A percentile compares a stretch with the other conserved stretches of the same genome.
Evolutionary conservation across 2,888 invertebrate species (phyloP).

Genomic region (Coenonympha arcania): DNA sequence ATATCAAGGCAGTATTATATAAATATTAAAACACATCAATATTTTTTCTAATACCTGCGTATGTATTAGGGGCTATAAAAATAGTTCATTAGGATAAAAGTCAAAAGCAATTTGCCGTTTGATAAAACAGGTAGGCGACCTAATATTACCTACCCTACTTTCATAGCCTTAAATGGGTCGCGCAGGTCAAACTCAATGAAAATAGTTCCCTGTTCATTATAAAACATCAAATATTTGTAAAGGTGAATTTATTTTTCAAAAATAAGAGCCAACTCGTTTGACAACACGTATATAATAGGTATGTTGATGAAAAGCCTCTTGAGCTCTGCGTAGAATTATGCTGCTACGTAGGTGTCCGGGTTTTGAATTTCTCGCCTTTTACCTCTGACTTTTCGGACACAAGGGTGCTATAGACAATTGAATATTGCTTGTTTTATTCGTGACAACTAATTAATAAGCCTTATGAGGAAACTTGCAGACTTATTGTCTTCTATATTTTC

Average conservation of each 20-base stretch:
- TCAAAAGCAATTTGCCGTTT: slow-evolving; percentile 4
- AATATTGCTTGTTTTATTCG: no score
- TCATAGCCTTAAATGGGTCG: slow-evolving; percentile 17
- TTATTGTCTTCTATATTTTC: no score
- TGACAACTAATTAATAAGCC: no score
- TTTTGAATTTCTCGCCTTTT: no score
- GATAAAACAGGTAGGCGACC: slow-evolving; percentile 14
- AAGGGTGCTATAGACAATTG: no score
- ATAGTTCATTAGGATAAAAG: slow-evolving; percentile 6
- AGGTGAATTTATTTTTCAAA: slow-evolving; percentile 7
- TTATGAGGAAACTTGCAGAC: no score
- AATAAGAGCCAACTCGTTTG: slow-evolving; percentile 4
- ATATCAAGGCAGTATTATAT: no score
- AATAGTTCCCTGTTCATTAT: slow-evolving; percentile 14
- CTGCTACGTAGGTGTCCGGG: no score
- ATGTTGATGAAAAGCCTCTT: neutral
- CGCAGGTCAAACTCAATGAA: slow-evolving; percentile 14
- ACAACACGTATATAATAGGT: no score
- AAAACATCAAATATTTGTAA: slow-evolving; percentile 14
- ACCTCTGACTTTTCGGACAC: no score
- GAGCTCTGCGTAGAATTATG: neutral
- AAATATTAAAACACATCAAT: no score
- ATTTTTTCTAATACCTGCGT: neutral
- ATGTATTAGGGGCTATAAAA: neutral
- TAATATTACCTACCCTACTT: slow-evolving; percentile 17